phyloP scores from a whole-genome alignment of 2,888 invertebrate genomes.

The Zelleria hepariella region DNA sequence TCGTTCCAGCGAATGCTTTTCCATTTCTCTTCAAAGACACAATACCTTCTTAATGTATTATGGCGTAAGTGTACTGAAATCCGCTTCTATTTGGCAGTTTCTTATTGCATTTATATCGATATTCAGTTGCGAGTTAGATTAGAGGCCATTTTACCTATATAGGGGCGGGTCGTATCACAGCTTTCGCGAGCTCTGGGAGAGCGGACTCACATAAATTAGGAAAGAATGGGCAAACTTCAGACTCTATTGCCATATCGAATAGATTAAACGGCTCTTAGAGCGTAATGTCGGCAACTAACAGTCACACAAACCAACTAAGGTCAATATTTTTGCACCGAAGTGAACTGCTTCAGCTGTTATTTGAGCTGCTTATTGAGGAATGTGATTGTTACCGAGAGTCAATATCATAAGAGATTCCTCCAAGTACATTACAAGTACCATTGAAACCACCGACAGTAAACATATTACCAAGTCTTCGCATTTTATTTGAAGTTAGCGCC shows the following conservation, averaged over 20 bases:
- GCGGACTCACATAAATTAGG: conserved; percentile 47
- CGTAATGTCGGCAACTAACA: conserved; percentile 32
- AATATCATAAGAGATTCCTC: background rate
- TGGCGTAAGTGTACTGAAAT: too few species aligned
- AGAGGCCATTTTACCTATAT: conserved; percentile 2
- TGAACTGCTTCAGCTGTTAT: background rate
- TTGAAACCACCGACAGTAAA: background rate
- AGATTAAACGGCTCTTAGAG: conserved; percentile 50
- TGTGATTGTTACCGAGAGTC: background rate
- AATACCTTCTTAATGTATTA: conserved; percentile 2
- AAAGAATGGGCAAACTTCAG: conserved; percentile 58
- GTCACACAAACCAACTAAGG: too few species aligned
- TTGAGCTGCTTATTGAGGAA: background rate
- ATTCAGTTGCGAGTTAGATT: too few species aligned
- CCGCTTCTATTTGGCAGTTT: too few species aligned
- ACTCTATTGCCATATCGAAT: conserved; percentile 57
- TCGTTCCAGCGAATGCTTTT: conserved; percentile 27
- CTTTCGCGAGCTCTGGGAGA: conserved; percentile 20
- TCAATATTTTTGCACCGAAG: background rate
- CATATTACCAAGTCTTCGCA: background rate
- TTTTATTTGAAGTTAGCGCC: background rate
- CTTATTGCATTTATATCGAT: too few species aligned
- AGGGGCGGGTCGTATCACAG: conserved; percentile 16
- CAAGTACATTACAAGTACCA: background rate
- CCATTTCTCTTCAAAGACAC: conserved; percentile 14